phyloP scores from a whole-genome alignment of 2,797 vertebrate species.

The Cichlasoma orientale region DNA sequence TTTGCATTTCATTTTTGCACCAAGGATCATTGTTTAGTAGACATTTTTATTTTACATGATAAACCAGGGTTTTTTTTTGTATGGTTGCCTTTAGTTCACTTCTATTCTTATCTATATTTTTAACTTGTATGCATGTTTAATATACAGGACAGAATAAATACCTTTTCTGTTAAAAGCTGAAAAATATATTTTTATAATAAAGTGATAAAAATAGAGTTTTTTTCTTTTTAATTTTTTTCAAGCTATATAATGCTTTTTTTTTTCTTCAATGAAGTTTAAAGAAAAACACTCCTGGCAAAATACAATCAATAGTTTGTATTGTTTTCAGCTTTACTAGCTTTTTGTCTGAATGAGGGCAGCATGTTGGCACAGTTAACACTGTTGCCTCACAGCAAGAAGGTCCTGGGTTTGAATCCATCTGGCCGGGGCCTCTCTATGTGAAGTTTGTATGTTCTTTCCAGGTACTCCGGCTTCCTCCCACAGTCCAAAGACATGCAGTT shows the following conservation, averaged over 20 bases:
- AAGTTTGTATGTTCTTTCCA: too few relatives aligned
- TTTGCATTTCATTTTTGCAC: not conserved
- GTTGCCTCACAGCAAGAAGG: too few relatives aligned
- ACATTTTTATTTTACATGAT: not conserved
- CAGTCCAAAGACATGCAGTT: too few relatives aligned
- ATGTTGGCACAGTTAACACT: too few relatives aligned
- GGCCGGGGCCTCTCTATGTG: too few relatives aligned
- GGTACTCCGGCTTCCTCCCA: too few relatives aligned
- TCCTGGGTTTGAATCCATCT: too few relatives aligned
- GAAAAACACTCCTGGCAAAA: constrained; percentile 3
- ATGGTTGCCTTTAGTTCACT: not conserved
- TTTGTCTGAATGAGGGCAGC: too few relatives aligned
- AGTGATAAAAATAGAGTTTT: not conserved
- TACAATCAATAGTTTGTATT: constrained; percentile 12
- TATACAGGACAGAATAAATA: not conserved
- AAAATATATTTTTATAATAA: not conserved
- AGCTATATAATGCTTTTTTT: not conserved
- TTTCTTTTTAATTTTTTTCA: not conserved
- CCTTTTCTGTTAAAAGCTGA: not conserved
- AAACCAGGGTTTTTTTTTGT: not conserved
- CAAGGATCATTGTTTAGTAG: not conserved
- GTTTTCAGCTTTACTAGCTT: constrained; percentile 5
- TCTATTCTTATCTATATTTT: not conserved
- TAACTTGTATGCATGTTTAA: not conserved
- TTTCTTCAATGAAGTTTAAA: not conserved